Evolutionary conservation across 1,140 invertebrate species (phyloP).

Genomic region (Drosophila quadrilineata): DNA sequence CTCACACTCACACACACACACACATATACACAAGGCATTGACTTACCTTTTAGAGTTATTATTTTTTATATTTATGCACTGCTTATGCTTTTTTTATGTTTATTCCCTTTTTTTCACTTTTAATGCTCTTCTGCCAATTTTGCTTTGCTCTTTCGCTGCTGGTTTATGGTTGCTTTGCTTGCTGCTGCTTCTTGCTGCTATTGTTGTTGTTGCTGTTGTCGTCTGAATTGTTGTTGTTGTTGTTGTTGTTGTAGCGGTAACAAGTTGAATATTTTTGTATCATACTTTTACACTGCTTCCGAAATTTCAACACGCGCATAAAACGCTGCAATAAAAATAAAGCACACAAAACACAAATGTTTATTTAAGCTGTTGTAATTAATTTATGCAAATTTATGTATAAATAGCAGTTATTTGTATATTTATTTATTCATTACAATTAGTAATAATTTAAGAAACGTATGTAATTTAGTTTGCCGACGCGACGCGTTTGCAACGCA

Average conservation of each 20-base stretch:
- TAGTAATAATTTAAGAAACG: not conserved
- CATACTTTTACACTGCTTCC: slow-evolving; percentile 68
- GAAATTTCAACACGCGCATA: slow-evolving; percentile 56
- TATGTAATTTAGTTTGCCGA: too few species aligned
- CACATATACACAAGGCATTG: slow-evolving; percentile 26
- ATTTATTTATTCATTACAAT: slow-evolving; percentile 17
- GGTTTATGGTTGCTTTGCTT: slow-evolving; percentile 30
- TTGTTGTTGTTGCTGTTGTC: slow-evolving; percentile 22
- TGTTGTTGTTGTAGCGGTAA: slow-evolving; percentile 42
- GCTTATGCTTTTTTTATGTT: slow-evolving; percentile 13
- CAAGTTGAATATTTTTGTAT: slow-evolving; percentile 61
- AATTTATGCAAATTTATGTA: too few species aligned
- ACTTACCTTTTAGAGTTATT: slow-evolving; percentile 32
- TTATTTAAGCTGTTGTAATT: not conserved
- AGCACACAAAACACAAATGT: not conserved
- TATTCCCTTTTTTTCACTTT: slow-evolving; percentile 3
- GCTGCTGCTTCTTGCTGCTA: slow-evolving; percentile 32
- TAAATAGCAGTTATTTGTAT: not conserved
- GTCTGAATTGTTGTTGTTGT: slow-evolving; percentile 16
- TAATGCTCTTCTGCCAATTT: slow-evolving; percentile 30
- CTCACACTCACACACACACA: not conserved
- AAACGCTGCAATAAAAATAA: slow-evolving; percentile 57
- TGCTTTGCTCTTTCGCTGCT: too few species aligned
- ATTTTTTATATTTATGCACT: slow-evolving; percentile 11
- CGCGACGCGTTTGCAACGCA: slow-evolving; percentile 69